Evolutionary conservation across 2,888 invertebrate genomes (phyloP).

Genomic region (Cylindroiulus punctatus): DNA sequence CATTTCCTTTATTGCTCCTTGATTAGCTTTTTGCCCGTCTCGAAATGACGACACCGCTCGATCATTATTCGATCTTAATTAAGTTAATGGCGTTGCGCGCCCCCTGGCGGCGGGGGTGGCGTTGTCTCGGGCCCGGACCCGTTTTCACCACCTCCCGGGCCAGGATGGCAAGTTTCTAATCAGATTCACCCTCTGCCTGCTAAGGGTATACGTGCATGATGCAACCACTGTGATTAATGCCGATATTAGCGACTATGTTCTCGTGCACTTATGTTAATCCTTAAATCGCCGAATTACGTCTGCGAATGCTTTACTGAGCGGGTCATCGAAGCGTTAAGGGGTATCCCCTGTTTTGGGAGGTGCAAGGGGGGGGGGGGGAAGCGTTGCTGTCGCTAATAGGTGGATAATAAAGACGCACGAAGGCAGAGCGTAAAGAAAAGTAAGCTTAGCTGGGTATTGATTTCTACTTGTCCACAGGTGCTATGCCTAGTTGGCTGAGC

Average conservation of each 20-base stretch:
- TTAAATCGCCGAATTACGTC: conserved; percentile 54
- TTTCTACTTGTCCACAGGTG: conserved; percentile 37
- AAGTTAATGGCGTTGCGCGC: neutral
- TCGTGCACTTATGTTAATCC: conserved; percentile 46
- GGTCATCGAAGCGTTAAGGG: neutral
- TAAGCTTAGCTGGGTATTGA: neutral
- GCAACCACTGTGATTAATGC: conserved; percentile 51
- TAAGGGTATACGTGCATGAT: neutral
- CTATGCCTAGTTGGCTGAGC: neutral
- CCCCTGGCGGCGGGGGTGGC: too few relatives aligned
- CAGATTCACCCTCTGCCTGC: neutral
- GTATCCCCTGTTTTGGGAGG: neutral
- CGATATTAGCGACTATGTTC: conserved; percentile 44
- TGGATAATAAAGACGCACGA: conserved; percentile 26
- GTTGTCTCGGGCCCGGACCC: too few relatives aligned
- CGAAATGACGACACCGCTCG: neutral
- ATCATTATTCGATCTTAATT: neutral
- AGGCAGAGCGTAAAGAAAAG: conserved; percentile 8
- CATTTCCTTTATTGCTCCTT: neutral
- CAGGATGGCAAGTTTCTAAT: conserved; percentile 12
- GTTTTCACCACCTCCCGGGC: neutral
- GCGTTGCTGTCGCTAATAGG: neutral
- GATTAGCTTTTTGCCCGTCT: neutral
- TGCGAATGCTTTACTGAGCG: conserved; percentile 35
- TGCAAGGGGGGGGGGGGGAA: neutral